Conservation (phyloP, 2,888 invertebrate genomes). For the Erebia aethiops region DNA sequence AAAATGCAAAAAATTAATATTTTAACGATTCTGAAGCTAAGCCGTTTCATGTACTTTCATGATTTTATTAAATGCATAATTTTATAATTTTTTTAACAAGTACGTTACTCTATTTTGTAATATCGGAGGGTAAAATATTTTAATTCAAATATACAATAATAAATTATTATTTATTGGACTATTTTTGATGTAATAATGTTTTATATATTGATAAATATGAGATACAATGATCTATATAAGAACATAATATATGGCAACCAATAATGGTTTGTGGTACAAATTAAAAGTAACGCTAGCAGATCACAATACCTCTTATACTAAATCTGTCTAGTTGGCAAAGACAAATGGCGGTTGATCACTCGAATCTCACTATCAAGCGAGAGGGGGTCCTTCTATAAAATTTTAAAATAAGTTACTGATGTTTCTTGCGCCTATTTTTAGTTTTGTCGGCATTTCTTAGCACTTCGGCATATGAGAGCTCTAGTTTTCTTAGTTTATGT, state of each 20-base stretch:
- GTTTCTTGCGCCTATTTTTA: slow-evolving; percentile 78
- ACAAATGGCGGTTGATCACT: slow-evolving; percentile 79
- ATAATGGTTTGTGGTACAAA: slow-evolving; percentile 73
- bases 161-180: slow-evolving; percentile 37
- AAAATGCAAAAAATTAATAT: slow-evolving; percentile 50
- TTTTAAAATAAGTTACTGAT: slow-evolving; percentile 62
- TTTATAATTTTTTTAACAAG: slow-evolving; percentile 37
- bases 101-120: slow-evolving; percentile 42
- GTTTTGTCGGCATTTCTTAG: slow-evolving; percentile 87
- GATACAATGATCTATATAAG: slow-evolving; percentile 63
- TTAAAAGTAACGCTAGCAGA: slow-evolving; percentile 79
- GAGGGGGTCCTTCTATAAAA: slow-evolving; percentile 71
- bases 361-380: slow-evolving; percentile 66
- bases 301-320: slow-evolving; percentile 79
- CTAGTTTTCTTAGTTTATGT: slow-evolving; percentile 90
- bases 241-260: slow-evolving; percentile 72
- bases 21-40: slow-evolving; percentile 47
- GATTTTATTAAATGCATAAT: slow-evolving; percentile 46
- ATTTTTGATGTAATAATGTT: slow-evolving; percentile 41
- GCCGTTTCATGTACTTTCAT: slow-evolving; percentile 47
- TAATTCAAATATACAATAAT: slow-evolving; percentile 36
- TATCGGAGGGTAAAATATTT: slow-evolving; percentile 44
- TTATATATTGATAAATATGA: slow-evolving; percentile 45
- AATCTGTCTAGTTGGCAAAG: slow-evolving; percentile 80
- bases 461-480: slow-evolving; percentile 93